phyloP scores from a whole-genome alignment of 2,113 vertebrate genomes.

The Sorex fumeus region DNA sequence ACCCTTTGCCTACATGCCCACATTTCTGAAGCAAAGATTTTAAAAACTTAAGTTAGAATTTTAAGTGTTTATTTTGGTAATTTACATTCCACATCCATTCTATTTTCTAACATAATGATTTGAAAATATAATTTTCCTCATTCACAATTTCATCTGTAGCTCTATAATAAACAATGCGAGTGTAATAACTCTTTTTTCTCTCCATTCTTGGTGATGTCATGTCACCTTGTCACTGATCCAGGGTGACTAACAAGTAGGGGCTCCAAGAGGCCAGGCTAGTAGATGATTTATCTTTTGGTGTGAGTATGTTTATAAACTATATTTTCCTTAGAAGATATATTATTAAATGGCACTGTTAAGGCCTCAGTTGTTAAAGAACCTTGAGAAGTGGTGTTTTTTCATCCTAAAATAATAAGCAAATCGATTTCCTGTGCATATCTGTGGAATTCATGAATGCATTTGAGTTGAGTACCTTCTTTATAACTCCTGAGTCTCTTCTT shows the following conservation, averaged over 20 bases:
- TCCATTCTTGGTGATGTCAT: neutral
- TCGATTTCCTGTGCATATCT: neutral
- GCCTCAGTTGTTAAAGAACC: neutral
- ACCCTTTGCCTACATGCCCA: neutral
- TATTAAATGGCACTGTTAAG: neutral
- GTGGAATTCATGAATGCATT: neutral
- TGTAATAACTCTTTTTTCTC: neutral
- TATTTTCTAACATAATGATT: too few species aligned
- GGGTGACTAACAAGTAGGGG: neutral
- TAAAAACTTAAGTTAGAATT: neutral
- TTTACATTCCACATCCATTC: neutral
- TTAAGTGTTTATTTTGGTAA: neutral
- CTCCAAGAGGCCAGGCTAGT: neutral
- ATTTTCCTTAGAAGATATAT: conserved; percentile 18
- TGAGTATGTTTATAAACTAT: neutral
- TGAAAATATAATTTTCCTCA: neutral
- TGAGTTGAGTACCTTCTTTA: neutral
- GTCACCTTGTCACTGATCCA: neutral
- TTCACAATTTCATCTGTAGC: neutral
- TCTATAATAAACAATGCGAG: neutral
- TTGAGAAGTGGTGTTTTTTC: neutral
- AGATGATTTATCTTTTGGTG: neutral
- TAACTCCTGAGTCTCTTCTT: neutral
- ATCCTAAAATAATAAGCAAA: conserved; percentile 38
- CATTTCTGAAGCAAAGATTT: neutral